Base-by-base conservation (phyloP, 1,140 invertebrate species). In the Eriosoma lanigerum region DNA sequence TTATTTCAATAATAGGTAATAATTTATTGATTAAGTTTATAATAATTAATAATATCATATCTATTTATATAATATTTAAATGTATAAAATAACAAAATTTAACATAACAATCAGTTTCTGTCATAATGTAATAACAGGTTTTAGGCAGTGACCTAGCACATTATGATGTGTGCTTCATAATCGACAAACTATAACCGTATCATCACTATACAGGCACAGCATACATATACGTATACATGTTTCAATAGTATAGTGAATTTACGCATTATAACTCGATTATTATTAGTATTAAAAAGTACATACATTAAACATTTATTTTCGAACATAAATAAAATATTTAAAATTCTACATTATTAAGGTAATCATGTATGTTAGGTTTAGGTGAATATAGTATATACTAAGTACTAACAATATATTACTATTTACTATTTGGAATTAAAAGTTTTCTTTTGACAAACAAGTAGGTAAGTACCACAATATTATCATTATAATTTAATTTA, bases 231-330 rank as follows among this genome's bases (percentile, higher is more conserved):
- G 4, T 66, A 66, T 66, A 38, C 8, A 4, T 66, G n/a, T 66
- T 66, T 46, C 64, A 66, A 4, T 44, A 44, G 64, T 66, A 66
- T 44, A 44, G n/a, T 66, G 64, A 66, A 66, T 66, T 46, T 21
- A 66, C 38, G 29, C 13, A 38, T 10, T 44, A 32, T 17, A 46
- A 4, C 8, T 38, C 32, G 3, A 8, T 38, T 38, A 38, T 38
- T 38, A n/a, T n/a, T n/a, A n/a, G n/a, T 58, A 24, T 38, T 64
- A n/a, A 62, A 15, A 62, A 62, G 2, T 62, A 62, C 26, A 32
- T 64, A 38, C 32, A 38, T 64, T 38, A 21, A 64, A 64, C 62
- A 64, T 64, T 64, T 64, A 17, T 13, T 64, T 64, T n/a, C n/a
- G n/a, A n/a, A n/a, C n/a, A n/a, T n/a, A n/a, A n/a, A n/a, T n/a